Evolutionary conservation across 1,140 invertebrate genomes (phyloP).

Genomic region (Polypedilum pembai): DNA sequence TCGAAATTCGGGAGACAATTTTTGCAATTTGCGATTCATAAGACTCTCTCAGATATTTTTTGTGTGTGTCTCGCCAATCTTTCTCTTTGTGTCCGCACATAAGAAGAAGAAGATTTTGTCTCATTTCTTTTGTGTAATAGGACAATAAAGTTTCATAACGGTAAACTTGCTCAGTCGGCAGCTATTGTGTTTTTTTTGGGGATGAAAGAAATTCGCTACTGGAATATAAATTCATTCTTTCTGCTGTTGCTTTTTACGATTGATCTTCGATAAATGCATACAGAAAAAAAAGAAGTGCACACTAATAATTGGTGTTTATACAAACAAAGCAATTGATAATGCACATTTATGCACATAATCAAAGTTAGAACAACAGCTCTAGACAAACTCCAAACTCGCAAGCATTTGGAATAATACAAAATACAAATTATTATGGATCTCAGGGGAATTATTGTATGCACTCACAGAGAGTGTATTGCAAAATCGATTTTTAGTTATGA

Average conservation of each 20-base stretch:
- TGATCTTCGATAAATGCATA: neutral
- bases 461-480: neutral
- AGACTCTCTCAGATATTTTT: too few species aligned
- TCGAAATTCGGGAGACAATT: conserved; percentile 3
- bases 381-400: neutral
- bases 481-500: neutral
- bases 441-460: neutral
- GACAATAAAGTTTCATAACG: conserved; percentile 17
- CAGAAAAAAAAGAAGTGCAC: neutral
- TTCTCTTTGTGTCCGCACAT: neutral
- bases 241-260: too few species aligned
- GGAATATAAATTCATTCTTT: neutral
- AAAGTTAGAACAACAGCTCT: neutral
- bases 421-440: conserved; percentile 19
- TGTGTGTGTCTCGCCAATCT: neutral
- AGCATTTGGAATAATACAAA: neutral
- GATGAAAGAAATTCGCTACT: neutral
- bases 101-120: neutral
- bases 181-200: neutral
- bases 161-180: neutral
- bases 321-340: conserved; percentile 8
- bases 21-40: neutral
- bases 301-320: neutral
- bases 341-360: conserved; percentile 9
- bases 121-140: conserved; percentile 2